Conservation (phyloP, 2,797 vertebrate genomes). For the Pangasius larnaudii region DNA sequence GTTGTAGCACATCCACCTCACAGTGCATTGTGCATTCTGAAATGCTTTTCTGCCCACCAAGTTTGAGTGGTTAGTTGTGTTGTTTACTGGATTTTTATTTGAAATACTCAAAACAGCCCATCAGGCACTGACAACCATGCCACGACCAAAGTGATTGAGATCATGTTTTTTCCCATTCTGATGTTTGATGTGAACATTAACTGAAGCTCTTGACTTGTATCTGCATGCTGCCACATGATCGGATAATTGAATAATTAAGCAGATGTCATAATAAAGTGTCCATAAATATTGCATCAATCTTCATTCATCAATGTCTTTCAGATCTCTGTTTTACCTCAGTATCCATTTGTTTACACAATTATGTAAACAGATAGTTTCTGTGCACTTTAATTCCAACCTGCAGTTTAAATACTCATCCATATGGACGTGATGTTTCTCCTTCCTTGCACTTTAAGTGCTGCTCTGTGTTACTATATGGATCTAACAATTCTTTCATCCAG, state of each 20-base stretch:
- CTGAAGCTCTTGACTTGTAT: neutral
- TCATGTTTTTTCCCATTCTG: neutral
- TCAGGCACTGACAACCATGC: neutral
- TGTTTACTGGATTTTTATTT: no score
- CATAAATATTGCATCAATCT: neutral
- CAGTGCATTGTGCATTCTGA: neutral
- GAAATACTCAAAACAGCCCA: neutral
- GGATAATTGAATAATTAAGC: neutral
- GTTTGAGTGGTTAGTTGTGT: neutral
- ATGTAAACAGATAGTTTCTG: neutral
- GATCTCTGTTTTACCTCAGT: neutral
- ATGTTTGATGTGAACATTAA: neutral
- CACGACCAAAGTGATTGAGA: neutral
- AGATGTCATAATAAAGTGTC: neutral
- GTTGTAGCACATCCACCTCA: neutral
- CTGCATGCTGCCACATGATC: neutral
- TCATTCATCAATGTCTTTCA: neutral
- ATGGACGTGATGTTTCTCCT: neutral
- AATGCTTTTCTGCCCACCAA: neutral
- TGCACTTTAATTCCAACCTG: neutral
- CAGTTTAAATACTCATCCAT: neutral
- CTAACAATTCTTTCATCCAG: neutral
- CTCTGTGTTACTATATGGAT: neutral
- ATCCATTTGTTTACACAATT: neutral
- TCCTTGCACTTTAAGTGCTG: neutral